These are phyloP conservation scores for Copsychus sechellarum DNA, from an alignment of 2,113 vertebrate genomes.

Conservation along the genomic window DNA sequence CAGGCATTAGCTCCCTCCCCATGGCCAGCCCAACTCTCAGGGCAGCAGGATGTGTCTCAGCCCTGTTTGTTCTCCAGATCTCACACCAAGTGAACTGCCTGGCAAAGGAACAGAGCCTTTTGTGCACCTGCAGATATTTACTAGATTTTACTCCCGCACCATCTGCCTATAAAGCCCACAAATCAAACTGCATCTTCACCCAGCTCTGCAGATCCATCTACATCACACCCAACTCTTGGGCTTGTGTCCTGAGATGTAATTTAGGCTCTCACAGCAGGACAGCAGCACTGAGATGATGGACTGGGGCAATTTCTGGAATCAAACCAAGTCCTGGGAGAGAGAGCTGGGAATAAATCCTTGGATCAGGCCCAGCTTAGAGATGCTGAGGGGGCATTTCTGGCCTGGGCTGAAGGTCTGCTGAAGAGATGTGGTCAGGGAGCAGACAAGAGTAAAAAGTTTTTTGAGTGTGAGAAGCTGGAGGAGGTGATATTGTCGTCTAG, in stretches of 20 bases:
- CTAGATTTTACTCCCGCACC: background rate
- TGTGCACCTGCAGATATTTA: background rate
- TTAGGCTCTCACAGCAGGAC: background rate
- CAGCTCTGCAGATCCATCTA: background rate
- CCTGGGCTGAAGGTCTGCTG: background rate
- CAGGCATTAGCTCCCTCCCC: background rate
- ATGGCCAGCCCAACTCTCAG: background rate
- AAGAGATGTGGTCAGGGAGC: background rate
- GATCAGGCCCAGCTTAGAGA: background rate
- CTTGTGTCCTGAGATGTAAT: background rate
- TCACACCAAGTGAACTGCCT: background rate
- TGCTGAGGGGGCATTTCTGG: background rate
- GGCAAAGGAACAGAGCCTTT: background rate
- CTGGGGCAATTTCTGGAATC: background rate
- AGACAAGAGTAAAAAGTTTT: background rate
- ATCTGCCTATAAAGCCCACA: background rate
- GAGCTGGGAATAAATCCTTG: background rate
- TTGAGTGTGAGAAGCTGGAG: background rate
- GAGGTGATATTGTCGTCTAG: background rate
- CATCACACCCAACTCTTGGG: accelerated
- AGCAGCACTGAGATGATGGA: background rate
- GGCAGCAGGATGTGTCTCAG: background rate
- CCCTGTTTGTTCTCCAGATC: background rate
- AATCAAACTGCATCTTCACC: background rate
- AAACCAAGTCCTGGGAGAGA: background rate